Evolutionary conservation across 2,113 vertebrate genomes (phyloP).

Genomic region (Micronycteris hirsuta): DNA sequence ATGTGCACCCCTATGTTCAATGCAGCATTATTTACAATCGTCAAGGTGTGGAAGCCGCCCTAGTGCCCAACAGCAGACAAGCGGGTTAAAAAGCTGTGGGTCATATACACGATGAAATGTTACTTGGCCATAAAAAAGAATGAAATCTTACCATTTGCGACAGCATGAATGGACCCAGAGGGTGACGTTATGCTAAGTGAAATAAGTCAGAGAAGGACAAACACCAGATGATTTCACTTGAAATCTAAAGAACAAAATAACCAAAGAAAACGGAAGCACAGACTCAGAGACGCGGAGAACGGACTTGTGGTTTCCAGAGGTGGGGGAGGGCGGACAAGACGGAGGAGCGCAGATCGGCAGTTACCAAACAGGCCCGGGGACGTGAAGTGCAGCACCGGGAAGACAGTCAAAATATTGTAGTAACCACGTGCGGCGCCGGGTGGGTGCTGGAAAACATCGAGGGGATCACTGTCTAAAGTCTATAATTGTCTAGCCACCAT

Average conservation of each 20-base stretch:
- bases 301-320: background rate
- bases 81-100: background rate
- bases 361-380: background rate
- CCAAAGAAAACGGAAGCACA: too few relatives aligned
- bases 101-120: background rate
- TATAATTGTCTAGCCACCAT: background rate
- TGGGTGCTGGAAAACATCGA: too few relatives aligned
- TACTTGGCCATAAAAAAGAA: background rate
- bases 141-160: background rate
- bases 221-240: background rate
- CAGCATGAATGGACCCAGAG: background rate
- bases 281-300: too few relatives aligned
- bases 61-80: background rate
- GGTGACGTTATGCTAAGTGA: background rate
- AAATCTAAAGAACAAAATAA: background rate
- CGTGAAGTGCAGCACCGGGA: background rate
- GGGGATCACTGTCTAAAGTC: too few relatives aligned
- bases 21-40: background rate
- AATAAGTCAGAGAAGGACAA: background rate
- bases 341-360: background rate
- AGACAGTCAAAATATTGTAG: accelerated
- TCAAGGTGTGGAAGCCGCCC: background rate
- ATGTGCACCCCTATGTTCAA: background rate
- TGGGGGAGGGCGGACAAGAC: background rate
- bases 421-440: too few relatives aligned